A percentile compares a stretch with the other conserved stretches of the same genome.
Conservation (phyloP, 2,888 invertebrate genomes). For the Deilephila porcellus region DNA sequence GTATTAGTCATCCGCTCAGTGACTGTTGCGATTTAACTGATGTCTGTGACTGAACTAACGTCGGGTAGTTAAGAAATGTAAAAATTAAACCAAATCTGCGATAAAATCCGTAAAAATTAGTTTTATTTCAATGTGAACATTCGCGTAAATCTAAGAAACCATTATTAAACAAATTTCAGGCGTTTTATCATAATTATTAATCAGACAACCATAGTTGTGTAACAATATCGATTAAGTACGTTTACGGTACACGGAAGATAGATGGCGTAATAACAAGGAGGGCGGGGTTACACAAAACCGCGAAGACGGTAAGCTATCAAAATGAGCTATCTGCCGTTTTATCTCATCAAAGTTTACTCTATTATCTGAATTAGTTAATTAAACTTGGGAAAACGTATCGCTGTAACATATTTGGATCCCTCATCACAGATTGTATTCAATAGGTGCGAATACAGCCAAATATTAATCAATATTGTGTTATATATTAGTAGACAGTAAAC, state of each 20-base stretch:
- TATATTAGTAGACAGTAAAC: no score
- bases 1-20: no score
- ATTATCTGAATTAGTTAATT: constrained; percentile 29
- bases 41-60: no score
- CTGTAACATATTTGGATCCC: not conserved
- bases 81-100: no score
- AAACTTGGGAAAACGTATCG: constrained; percentile 13
- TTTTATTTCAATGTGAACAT: no score
- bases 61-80: no score
- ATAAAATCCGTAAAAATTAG: no score
- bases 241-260: constrained; percentile 2
- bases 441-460: not conserved
- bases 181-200: no score
- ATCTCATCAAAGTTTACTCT: constrained; percentile 29
- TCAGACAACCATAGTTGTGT: not conserved
- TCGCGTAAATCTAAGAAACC: no score
- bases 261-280: constrained; percentile 6
- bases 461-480: no score
- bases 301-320: constrained; percentile 19
- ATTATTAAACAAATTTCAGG: no score
- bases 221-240: not conserved
- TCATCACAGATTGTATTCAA: not conserved
- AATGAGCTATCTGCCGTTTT: constrained; percentile 11
- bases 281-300: constrained; percentile 15
- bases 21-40: no score